Percentiles rank a stretch among this genome's conserved stretches.
phyloP scores from a whole-genome alignment of 2,888 invertebrate species.

The Acrocera orbiculus region DNA sequence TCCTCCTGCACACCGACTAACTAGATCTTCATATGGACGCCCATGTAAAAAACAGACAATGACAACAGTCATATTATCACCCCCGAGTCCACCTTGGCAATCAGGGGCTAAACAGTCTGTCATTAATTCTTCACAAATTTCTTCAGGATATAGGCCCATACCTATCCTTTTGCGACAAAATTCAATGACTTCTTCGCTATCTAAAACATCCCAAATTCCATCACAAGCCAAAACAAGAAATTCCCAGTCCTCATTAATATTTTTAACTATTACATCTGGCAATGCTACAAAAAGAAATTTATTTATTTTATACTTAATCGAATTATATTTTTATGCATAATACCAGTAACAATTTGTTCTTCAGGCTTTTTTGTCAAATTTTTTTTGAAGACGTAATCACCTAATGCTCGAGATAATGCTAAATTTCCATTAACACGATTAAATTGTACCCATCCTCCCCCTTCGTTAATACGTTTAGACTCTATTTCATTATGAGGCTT shows the following conservation, averaged over 20 bases:
- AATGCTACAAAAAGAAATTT: conserved; percentile 43
- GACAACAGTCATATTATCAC: conserved; percentile 98
- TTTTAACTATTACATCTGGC: conserved; percentile 75
- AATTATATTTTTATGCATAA: not conserved
- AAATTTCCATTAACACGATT: conserved; percentile 97
- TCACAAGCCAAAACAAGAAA: conserved; percentile 95
- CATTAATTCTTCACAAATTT: conserved; percentile 92
- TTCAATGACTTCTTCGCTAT: conserved; percentile 81
- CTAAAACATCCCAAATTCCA: conserved; percentile 98
- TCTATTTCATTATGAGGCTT: conserved; percentile 86
- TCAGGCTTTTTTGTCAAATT: conserved; percentile 71
- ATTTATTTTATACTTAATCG: not conserved
- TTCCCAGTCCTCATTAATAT: conserved; percentile 80
- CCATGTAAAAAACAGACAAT: conserved; percentile 52
- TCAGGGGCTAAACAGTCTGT: conserved; percentile 91
- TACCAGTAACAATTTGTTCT: conserved; percentile 95
- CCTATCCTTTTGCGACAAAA: conserved; percentile 75
- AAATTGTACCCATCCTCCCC: conserved; percentile 94
- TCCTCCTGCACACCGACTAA: conserved; percentile 24
- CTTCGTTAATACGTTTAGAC: conserved; percentile 72
- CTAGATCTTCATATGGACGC: conserved; percentile 26
- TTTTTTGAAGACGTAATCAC: conserved; percentile 92
- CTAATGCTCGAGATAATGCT: conserved; percentile 87
- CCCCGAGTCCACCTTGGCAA: conserved; percentile 88
- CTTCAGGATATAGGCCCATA: conserved; percentile 71